These are phyloP conservation scores for Sepiola atlantica DNA, from an alignment of 2,888 invertebrate genomes.

Conservation along the genomic window DNA sequence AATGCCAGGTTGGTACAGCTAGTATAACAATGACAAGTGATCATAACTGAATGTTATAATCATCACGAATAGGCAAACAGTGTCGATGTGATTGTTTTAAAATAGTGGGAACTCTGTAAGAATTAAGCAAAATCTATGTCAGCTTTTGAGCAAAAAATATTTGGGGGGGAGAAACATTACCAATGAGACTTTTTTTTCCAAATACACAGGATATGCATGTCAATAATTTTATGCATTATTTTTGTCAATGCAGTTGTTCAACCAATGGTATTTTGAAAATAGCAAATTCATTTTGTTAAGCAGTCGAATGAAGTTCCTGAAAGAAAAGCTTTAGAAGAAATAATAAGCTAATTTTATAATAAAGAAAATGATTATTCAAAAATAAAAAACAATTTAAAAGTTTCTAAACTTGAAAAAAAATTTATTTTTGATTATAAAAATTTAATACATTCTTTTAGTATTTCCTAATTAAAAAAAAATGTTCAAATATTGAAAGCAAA, in stretches of 20 bases:
- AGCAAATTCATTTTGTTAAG: constrained; percentile 32
- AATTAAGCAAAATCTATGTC: background rate
- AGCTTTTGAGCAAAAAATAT: background rate
- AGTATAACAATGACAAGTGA: background rate
- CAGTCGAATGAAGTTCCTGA: background rate
- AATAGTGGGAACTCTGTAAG: constrained; percentile 21
- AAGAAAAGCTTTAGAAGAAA: background rate
- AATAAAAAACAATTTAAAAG: no score
- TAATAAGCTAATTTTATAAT: background rate
- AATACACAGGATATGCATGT: background rate
- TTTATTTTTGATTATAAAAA: background rate
- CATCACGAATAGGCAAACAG: background rate
- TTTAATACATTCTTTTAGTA: background rate
- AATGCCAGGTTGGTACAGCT: no score
- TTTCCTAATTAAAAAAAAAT: background rate
- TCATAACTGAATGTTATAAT: background rate
- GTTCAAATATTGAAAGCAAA: background rate
- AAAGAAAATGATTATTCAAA: background rate
- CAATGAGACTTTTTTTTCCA: background rate
- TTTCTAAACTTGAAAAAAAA: background rate
- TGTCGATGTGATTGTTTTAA: background rate
- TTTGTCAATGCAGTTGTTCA: constrained; percentile 15
- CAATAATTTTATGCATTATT: background rate
- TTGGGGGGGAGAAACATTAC: background rate
- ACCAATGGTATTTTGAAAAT: constrained; percentile 19